Evolutionary conservation across 2,797 vertebrate species (phyloP), one percentile per base, ranked within the genome.

Genomic region (Nannoperca obscura): DNA sequence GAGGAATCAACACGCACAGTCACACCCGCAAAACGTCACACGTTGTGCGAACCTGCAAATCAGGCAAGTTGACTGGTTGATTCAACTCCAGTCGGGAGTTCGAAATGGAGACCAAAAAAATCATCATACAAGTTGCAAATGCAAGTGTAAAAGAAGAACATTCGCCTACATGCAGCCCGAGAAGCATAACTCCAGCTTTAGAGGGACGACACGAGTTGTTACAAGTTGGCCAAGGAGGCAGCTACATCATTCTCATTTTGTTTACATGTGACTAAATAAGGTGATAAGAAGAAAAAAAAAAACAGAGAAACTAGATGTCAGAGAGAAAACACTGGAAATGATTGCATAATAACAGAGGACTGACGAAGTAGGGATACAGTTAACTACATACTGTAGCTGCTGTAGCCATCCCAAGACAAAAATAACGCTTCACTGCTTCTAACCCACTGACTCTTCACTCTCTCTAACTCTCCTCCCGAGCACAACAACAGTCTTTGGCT

Each of bases 401-500:
- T 84, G 78, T 10, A 30, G 8, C 20, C 34, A 22, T 76, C 71
- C 76, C 50, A 20, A 1, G 73, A 60, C 68, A 61, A 72, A 72
- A 85, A 82, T 71, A 78, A 72, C 11, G 2, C 57, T 13, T 58
- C 68, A 64, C 62, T 17, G 68, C 77, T 64, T 77, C 67, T 67
- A 64, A 83, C 53, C 69, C 36, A 44, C 44, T 47, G 55, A 76
- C 60, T 84, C 65, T 38, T 74, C 63, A 42, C 19, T 73, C 47
- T 42, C 58, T 72, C 53, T 3, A 12, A 42, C 72, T 74, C 60
- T 76, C 80, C 63, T 79, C 53, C 64, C 52, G 60, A 78, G 34
- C 47, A 76, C 22, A 74, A 74, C 81, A 85, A 84, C 70, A 59
- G 82, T 77, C 68, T 61, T 22, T 1, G 22, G 74, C 60, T 86